Evolutionary conservation across 2,888 invertebrate genomes (phyloP).

Genomic region (Myopa tessellatipennis): DNA sequence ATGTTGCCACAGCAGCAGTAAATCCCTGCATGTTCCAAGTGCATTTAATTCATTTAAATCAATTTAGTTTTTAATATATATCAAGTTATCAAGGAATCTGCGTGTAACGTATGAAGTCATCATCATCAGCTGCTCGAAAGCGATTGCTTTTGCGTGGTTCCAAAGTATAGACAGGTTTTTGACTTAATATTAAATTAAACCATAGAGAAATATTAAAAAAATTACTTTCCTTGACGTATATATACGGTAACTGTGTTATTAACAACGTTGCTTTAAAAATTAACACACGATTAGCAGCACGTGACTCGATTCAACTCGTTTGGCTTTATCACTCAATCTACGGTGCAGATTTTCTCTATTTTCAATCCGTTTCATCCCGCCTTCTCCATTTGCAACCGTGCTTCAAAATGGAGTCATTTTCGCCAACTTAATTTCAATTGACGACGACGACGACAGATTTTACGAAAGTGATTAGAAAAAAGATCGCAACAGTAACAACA

Average conservation of each 20-base stretch:
- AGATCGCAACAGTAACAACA: not conserved
- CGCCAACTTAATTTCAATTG: not conserved
- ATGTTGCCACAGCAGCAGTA: no score
- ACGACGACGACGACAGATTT: not conserved
- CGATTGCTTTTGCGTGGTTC: not conserved
- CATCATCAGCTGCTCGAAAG: no score
- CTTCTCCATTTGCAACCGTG: not conserved
- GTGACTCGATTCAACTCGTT: no score
- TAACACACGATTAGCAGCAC: not conserved
- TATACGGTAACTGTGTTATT: not conserved
- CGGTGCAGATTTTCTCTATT: not conserved
- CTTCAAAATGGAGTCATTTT: slow-evolving; percentile 14
- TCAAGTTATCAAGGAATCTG: no score
- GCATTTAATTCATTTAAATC: no score
- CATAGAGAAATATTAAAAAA: no score
- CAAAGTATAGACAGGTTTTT: not conserved
- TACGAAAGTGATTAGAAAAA: slow-evolving; percentile 11
- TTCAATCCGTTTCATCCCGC: not conserved
- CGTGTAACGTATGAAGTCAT: no score
- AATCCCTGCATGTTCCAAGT: no score
- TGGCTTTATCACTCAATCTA: no score
- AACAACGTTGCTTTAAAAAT: not conserved
- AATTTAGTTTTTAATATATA: no score
- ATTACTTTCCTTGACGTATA: not conserved
- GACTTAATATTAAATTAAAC: no score